Base-by-base conservation (phyloP, 1,140 invertebrate species). In the Sipha flava region DNA sequence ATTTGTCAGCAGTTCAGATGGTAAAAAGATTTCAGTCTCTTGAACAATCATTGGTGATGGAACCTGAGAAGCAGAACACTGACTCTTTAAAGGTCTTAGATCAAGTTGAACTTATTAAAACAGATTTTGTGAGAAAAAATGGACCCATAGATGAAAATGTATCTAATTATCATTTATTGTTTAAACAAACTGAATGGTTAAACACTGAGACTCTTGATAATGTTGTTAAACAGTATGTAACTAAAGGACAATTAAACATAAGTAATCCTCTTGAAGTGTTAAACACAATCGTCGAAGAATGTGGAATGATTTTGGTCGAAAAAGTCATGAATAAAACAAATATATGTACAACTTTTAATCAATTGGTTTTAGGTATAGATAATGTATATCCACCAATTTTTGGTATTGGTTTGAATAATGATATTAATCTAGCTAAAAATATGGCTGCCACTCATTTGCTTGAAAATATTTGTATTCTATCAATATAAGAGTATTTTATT, bases 1-100 rank as follows among this genome's bases (percentile, higher is more conserved):
- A 89, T 52, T 82, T 87, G 14, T 86, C 88, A 21, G 87, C 89
- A 2, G 84, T 86, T 81, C 85, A 86, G 80, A 89, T 89, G 88
- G 77, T 88, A 7, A 84, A 87, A 2, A 85, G 84, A 64, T 80
- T 88, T 29, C 82, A 70, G 9, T 12, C 73, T 2, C 40, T 77
- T 34, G 73, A 77, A 3, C 29, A 77, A 29, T 57, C 73, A 29
- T n/a, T 77, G 3, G 49, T 73, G 3, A 23, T 59, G 2, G 52
- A 52, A 37, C 18, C 0, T 34, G 7, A 12, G 23, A 3, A 57
- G 6, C 1, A 0, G 0, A 14, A 2, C 21, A 7, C 49, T 0
- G 21, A 77, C 6, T 57, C 73, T 0, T 37, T 43, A 7, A 59
- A 29, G 29, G 34, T 77, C 0, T n/a, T 77, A 7, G 52, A 77